phyloP scores from a whole-genome alignment of 2,113 vertebrate species.

The Rhinoptilus africanus region DNA sequence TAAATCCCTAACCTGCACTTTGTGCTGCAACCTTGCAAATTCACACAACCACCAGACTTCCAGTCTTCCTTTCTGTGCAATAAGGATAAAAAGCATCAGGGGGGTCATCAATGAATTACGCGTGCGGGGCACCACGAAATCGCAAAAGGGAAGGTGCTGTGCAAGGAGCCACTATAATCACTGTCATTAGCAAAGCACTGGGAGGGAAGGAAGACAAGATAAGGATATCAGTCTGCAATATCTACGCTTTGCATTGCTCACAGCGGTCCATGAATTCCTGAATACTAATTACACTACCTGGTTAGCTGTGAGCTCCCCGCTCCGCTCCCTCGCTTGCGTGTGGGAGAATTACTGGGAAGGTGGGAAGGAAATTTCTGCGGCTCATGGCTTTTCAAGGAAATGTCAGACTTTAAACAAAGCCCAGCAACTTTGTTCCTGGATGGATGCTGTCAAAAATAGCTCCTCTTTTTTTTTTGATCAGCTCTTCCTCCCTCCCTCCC shows the following conservation, averaged over 20 bases:
- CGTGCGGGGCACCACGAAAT: not conserved
- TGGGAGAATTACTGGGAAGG: not conserved
- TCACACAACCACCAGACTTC: not conserved
- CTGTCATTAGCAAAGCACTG: constrained; percentile 30
- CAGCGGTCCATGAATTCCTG: constrained; percentile 21
- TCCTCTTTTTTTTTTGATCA: constrained; percentile 32
- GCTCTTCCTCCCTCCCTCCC: not conserved
- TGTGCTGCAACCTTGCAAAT: not conserved
- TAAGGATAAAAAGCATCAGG: not conserved
- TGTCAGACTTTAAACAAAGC: not conserved
- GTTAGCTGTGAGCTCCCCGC: not conserved
- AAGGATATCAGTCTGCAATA: not conserved
- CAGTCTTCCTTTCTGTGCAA: not conserved
- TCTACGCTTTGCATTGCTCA: not conserved
- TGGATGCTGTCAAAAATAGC: constrained; percentile 21
- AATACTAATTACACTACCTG: constrained; percentile 10
- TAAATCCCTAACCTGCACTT: not conserved
- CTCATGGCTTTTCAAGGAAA: not conserved
- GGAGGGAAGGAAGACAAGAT: constrained; percentile 39
- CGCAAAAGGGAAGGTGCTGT: not conserved
- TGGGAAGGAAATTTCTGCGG: not conserved
- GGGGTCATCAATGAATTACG: not conserved
- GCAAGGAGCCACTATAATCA: not conserved
- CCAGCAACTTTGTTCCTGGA: not conserved
- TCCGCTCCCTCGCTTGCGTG: not conserved